phyloP scores from a whole-genome alignment of 2,797 vertebrate species.

The Lacerta bilineata region DNA sequence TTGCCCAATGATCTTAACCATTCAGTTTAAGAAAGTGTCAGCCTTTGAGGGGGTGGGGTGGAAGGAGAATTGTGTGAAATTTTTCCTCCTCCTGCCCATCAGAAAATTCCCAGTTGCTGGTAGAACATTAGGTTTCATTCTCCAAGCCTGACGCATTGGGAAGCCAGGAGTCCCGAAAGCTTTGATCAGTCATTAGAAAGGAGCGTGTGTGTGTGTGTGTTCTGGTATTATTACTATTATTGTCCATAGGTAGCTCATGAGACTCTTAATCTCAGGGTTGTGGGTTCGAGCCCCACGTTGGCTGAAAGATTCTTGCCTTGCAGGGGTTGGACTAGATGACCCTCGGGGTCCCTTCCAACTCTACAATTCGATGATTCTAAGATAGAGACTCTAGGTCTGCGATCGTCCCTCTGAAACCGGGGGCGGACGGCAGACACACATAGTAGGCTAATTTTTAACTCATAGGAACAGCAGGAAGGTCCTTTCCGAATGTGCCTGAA shows the following conservation, averaged over 20 bases:
- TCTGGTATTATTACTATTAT: not conserved
- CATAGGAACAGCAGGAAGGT: not conserved
- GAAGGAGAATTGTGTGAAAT: too few relatives aligned
- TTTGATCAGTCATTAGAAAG: not conserved
- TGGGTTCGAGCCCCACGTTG: too few relatives aligned
- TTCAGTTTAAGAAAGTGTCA: not conserved
- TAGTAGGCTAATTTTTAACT: not conserved
- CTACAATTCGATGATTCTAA: too few relatives aligned
- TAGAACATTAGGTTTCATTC: not conserved
- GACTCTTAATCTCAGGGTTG: too few relatives aligned
- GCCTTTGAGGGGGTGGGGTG: too few relatives aligned
- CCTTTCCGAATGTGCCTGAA: too few relatives aligned
- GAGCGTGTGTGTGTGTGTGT: not conserved
- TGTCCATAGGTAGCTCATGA: not conserved
- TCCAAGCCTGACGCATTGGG: not conserved
- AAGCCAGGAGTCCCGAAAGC: not conserved
- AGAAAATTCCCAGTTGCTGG: not conserved
- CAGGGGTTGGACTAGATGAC: too few relatives aligned
- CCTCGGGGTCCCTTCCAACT: too few relatives aligned
- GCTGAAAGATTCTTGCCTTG: too few relatives aligned
- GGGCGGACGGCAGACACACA: too few relatives aligned
- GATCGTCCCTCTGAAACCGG: too few relatives aligned
- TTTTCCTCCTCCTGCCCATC: not conserved
- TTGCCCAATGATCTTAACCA: not conserved
- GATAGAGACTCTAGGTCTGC: not conserved